Base-by-base conservation (phyloP, 2,797 vertebrate species). In the Heteromormyrus szaboi region DNA sequence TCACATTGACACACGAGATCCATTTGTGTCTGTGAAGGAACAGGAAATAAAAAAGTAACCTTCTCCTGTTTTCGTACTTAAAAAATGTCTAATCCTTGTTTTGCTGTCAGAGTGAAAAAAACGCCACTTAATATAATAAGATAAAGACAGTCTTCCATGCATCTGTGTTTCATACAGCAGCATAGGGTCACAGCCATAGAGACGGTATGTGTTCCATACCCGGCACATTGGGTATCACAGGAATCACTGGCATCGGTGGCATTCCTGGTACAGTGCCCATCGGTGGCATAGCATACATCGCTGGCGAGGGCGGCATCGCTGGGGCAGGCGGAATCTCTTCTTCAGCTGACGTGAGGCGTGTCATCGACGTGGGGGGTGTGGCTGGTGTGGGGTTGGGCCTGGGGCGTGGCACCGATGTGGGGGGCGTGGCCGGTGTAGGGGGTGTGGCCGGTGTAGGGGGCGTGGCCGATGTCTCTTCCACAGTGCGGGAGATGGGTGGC, bases 1-100 rank as follows among this genome's bases (percentile, higher is more conserved):
- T 87, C 93, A 93, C 68, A 93, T 88, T 14, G 94, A 92, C 93
- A 94, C 94, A 85, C 1, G 94, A 93, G 53, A 17, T 14, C 68
- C 12, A 7, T 76, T 41, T 41, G 68, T 37, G 12, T 76, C 4
- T 41, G 33, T 76, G 68, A 76, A 41, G 68, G 68, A 76, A 76
- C 29, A 17, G 33, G 5, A 41, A 76, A 79, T 33, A 17, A 37
- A 41, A 76, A 37, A 7, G 29, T 5, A 76, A 76, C 68, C 33
- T 2, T 76, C 33, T 19, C 33, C 68, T 14, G 25, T 72, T 4
- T 12, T 17, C 5, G 3, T 83, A 46, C 33, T 4, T 79, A 44
- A 76, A 41, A 17, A 5, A 19, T 7, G 12, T 41, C 37, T 79
- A 79, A 79, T 79, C 37, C 14, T 68, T 68, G 65, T 68, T 79